Conservation (phyloP, 35 echinoderm and acorn worm genomes). For the Heliocidaris tuberculata region DNA sequence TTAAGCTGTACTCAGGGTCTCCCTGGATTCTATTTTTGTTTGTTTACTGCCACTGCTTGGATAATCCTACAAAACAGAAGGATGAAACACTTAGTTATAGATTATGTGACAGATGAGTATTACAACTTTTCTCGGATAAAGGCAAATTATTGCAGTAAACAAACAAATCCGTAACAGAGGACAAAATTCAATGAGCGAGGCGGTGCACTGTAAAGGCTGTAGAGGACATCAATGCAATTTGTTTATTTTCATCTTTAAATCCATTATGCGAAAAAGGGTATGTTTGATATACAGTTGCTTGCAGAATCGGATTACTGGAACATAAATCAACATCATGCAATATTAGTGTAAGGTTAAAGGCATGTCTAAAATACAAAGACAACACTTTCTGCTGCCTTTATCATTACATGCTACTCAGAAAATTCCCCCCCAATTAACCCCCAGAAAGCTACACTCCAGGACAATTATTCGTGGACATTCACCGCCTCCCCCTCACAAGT, state of each 20-base stretch:
- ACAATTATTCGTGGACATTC: too few species aligned
- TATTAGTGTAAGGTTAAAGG: not conserved
- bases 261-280: not conserved
- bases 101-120: not conserved
- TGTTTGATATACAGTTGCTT: not conserved
- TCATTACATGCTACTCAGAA: not conserved
- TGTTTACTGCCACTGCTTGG: not conserved
- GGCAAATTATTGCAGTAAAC: not conserved
- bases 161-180: not conserved
- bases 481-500: too few species aligned
- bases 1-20: not conserved
- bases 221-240: not conserved
- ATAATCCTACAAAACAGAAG: not conserved
- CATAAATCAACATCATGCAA: not conserved
- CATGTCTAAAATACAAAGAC: not conserved
- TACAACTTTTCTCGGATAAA: not conserved
- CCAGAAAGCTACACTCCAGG: too few species aligned
- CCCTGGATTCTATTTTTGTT: not conserved
- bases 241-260: not conserved
- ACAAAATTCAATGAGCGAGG: not conserved
- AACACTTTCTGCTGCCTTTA: not conserved
- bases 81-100: constrained; percentile 12
- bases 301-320: not conserved
- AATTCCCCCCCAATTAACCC: too few species aligned
- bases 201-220: not conserved